Percentiles rank a stretch among this genome's conserved stretches.
phyloP scores from a whole-genome alignment of 2,888 invertebrate genomes.

The Autographa gamma region DNA sequence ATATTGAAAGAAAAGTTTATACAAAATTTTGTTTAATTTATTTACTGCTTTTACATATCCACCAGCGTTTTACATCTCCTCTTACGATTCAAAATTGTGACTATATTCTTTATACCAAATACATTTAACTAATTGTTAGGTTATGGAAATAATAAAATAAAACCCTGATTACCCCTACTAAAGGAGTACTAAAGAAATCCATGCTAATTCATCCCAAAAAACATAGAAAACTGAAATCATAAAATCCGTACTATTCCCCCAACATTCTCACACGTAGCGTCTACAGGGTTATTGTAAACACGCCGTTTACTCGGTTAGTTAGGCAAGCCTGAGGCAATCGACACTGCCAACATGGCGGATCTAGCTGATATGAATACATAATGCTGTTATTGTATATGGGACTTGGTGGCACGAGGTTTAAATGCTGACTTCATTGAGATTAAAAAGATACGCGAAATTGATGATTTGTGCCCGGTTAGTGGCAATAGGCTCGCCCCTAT shows the following conservation, averaged over 20 bases:
- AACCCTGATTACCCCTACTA: too few relatives aligned
- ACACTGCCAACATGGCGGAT: conserved; percentile 25
- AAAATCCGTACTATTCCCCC: background rate
- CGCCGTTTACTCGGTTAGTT: conserved; percentile 13
- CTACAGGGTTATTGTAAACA: conserved; percentile 17
- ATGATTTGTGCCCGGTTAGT: too few relatives aligned
- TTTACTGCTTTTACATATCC: too few relatives aligned
- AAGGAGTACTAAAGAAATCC: background rate
- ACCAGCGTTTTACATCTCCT: too few relatives aligned
- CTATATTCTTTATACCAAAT: too few relatives aligned
- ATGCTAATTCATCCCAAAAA: background rate
- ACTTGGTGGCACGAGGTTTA: background rate
- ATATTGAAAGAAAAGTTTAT: too few relatives aligned
- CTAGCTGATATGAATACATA: conserved; percentile 46
- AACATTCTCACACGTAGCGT: background rate
- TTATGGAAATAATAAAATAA: too few relatives aligned
- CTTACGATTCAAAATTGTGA: too few relatives aligned
- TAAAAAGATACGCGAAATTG: too few relatives aligned
- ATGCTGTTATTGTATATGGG: conserved; percentile 30
- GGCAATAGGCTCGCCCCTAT: too few relatives aligned
- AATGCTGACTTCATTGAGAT: background rate
- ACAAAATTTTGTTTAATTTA: too few relatives aligned
- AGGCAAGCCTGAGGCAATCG: conserved; percentile 26
- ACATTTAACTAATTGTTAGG: too few relatives aligned
- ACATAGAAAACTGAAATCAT: background rate